Evolutionary conservation across 2,113 vertebrate species (phyloP).

Genomic region (Turdus rufiventris): DNA sequence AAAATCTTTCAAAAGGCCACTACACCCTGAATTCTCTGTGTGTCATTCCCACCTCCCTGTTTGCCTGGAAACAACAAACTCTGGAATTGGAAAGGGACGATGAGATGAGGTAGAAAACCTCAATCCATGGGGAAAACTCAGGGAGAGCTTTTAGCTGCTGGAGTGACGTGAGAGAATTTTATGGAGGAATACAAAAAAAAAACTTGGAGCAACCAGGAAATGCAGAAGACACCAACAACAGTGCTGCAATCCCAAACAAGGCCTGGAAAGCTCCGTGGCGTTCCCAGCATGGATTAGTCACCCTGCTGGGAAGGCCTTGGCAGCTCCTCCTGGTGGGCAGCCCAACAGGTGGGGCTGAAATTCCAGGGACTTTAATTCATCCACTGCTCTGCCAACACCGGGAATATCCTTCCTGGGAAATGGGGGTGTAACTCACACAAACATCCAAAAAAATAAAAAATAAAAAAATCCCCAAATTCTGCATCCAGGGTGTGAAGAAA

Average conservation of each 20-base stretch:
- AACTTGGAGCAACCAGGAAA: neutral
- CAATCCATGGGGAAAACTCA: neutral
- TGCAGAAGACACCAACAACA: neutral
- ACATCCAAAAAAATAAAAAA: neutral
- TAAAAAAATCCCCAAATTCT: neutral
- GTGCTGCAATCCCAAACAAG: neutral
- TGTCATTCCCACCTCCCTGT: too few relatives aligned
- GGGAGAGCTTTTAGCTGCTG: neutral
- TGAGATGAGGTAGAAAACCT: neutral
- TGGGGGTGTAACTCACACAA: neutral
- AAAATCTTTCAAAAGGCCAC: fast-evolving
- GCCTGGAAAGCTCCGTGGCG: neutral
- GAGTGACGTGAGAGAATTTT: neutral
- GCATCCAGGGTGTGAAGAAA: neutral
- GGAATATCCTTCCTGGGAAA: neutral
- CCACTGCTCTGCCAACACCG: neutral
- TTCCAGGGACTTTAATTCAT: neutral
- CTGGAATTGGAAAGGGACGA: neutral
- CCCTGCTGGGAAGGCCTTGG: conserved; percentile 60
- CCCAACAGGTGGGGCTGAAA: conserved; percentile 55
- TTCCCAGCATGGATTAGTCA: conserved; percentile 58
- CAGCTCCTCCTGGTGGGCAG: neutral
- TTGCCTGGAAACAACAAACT: neutral
- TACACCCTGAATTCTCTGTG: fast-evolving
- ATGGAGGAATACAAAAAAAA: neutral